phyloP scores from a whole-genome alignment of 2,888 invertebrate species.

The Globia sparganii region DNA sequence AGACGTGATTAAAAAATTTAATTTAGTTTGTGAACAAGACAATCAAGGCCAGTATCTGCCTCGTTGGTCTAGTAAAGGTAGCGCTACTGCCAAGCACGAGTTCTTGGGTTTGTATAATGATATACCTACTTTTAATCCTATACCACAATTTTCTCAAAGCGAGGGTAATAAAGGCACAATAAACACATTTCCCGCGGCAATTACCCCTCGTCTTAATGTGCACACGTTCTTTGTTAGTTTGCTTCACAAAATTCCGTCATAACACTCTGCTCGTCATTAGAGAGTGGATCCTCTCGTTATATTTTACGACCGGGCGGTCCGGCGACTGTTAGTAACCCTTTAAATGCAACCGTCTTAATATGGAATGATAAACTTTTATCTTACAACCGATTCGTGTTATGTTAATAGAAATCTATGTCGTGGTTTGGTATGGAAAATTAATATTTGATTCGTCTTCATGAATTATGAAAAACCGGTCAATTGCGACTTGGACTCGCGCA shows the following conservation, averaged over 20 bases:
- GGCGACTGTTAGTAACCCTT: constrained; percentile 74
- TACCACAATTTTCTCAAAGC: constrained; percentile 13
- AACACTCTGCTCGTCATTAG: constrained; percentile 68
- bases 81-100: too few species aligned
- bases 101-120: not conserved
- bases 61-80: too few species aligned
- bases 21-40: too few species aligned
- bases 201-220: constrained; percentile 66
- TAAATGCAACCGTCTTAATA: constrained; percentile 77
- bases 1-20: too few species aligned
- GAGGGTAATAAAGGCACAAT: constrained; percentile 47
- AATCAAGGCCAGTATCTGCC: too few species aligned
- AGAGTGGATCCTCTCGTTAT: constrained; percentile 77
- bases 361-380: constrained; percentile 76
- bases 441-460: not conserved
- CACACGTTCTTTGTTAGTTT: constrained; percentile 64
- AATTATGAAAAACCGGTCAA: too few species aligned
- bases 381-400: constrained; percentile 67
- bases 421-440: not conserved
- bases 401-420: not conserved
- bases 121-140: constrained; percentile 14
- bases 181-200: constrained; percentile 58
- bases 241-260: constrained; percentile 63
- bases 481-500: too few species aligned
- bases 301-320: constrained; percentile 78